Percentiles rank a stretch among this genome's conserved stretches.
These are phyloP conservation scores for Bradynema listronoti DNA, from an alignment of 1,140 invertebrate genomes.

Conservation along the genomic window DNA sequence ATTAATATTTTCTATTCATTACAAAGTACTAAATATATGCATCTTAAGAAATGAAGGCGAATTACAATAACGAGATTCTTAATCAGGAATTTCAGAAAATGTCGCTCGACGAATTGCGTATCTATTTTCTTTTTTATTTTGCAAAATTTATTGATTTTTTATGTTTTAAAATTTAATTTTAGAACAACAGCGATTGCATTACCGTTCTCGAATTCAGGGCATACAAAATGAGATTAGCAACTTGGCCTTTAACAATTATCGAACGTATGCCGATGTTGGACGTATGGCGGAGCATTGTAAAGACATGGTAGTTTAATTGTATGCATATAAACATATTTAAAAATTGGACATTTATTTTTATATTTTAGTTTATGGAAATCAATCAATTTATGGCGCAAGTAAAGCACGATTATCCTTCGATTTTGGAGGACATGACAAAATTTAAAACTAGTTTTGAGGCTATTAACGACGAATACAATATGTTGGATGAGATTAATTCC, in stretches of 20 bases:
- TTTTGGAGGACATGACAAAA: conserved; percentile 20
- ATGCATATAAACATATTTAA: conserved; percentile 2
- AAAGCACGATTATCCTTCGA: conserved; percentile 19
- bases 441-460: conserved; percentile 18
- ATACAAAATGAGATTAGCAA: conserved; percentile 47
- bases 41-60: neutral
- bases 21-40: too few relatives aligned
- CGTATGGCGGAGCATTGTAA: conserved; percentile 55
- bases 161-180: conserved; percentile 13
- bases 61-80: neutral
- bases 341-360: conserved; percentile 14
- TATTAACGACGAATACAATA: conserved; percentile 20
- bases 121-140: conserved; percentile 17
- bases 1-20: too few relatives aligned
- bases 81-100: conserved; percentile 29
- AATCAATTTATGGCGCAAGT: conserved; percentile 38
- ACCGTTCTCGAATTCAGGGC: conserved; percentile 31
- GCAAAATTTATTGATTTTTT: neutral
- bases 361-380: conserved; percentile 31
- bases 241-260: conserved; percentile 56
- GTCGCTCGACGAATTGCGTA: conserved; percentile 22
- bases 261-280: conserved; percentile 57
- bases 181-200: conserved; percentile 20
- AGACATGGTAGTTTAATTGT: conserved; percentile 42
- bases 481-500: conserved; percentile 30